phyloP scores from a whole-genome alignment of 2,113 vertebrate genomes.

The Erythrocercus mccallii region DNA sequence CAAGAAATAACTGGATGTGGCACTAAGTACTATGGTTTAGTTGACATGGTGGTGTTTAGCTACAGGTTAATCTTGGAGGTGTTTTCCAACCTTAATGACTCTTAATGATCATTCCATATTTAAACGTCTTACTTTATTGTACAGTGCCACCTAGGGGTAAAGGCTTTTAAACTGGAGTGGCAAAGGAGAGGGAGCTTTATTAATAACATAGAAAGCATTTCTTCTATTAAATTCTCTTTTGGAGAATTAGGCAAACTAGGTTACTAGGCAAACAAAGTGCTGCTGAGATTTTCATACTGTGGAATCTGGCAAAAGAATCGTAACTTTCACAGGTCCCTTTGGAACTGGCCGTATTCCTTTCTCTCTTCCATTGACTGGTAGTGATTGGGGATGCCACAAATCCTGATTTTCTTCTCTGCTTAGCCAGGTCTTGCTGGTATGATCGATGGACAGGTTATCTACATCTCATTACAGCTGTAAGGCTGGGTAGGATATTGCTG shows the following conservation, averaged over 20 bases:
- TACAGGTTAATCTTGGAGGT: background rate
- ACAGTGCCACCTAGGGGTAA: conserved; percentile 52
- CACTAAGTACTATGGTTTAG: background rate
- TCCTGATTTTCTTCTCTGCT: background rate
- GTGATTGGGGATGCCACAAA: background rate
- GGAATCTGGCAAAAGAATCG: background rate
- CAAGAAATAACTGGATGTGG: background rate
- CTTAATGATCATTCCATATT: background rate
- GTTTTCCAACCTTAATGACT: background rate
- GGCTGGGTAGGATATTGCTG: background rate
- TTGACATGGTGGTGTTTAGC: background rate
- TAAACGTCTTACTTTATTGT: background rate
- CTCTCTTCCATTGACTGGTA: background rate
- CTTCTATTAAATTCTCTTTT: background rate
- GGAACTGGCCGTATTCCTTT: background rate
- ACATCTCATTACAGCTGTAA: background rate
- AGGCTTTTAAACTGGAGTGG: background rate
- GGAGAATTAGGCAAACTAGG: background rate
- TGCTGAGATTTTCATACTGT: background rate
- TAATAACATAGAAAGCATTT: background rate
- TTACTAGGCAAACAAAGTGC: background rate
- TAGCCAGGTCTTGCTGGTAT: background rate
- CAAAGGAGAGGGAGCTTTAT: background rate
- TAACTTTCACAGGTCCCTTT: background rate
- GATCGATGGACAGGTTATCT: background rate